A percentile compares a stretch with the other conserved stretches of the same genome.
Conservation (phyloP, 2,797 vertebrate genomes). For the Karalla daura region DNA sequence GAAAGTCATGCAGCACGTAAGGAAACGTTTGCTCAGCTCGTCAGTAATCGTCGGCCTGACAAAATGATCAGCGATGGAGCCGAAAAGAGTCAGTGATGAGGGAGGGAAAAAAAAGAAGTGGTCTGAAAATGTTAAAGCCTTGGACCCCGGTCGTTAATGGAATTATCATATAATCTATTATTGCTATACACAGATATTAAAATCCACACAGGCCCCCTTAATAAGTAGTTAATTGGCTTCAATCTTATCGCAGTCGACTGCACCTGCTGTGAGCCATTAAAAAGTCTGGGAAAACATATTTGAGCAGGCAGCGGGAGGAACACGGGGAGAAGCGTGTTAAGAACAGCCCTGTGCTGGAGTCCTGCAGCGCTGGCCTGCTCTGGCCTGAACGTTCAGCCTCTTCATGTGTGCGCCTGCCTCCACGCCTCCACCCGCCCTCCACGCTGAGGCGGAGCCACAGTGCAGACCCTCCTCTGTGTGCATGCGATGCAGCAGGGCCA, state of each 20-base stretch:
- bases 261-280: conserved; percentile 20
- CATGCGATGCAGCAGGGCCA: too few relatives aligned
- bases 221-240: conserved; percentile 28
- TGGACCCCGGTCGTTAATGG: too few relatives aligned
- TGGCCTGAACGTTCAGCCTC: not conserved
- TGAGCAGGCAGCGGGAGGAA: not conserved
- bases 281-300: conserved; percentile 6
- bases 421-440: too few relatives aligned
- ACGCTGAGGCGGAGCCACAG: too few relatives aligned
- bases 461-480: too few relatives aligned
- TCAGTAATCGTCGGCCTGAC: not conserved
- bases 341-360: not conserved
- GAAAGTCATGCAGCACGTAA: not conserved
- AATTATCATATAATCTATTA: not conserved
- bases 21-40: conserved; percentile 3
- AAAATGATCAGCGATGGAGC: not conserved
- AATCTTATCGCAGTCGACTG: not conserved
- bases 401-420: not conserved
- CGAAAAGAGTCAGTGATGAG: conserved; percentile 4
- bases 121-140: too few relatives aligned
- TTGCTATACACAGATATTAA: conserved; percentile 11
- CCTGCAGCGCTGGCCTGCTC: not conserved
- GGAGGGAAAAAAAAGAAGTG: too few relatives aligned
- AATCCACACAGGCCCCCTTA: conserved; percentile 7
- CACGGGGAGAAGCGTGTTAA: not conserved